Base-by-base conservation (phyloP, 2,888 invertebrate species). In the Microctonus brassicae region DNA sequence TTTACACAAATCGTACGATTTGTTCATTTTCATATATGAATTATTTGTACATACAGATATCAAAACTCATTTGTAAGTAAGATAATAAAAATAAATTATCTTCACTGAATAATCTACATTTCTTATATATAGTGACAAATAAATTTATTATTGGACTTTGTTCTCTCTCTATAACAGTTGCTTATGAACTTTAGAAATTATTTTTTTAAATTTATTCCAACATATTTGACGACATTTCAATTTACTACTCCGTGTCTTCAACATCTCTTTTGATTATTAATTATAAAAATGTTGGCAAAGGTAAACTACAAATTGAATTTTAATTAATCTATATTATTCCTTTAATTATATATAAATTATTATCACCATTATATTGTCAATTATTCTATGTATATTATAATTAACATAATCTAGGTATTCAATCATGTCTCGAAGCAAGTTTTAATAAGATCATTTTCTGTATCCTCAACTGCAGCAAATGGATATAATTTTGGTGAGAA, bases 401-500 rank as follows among this genome's bases (percentile, higher is more conserved):
- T 63, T 1, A 26, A 68, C 33, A 20, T 70, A 63, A 74, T 70
- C 6, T 60, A 83, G 83, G 20, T 78, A 60, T 73, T 80, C 9
- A 75, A 66, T 63, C 71, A 67, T 53, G 65, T 58, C n/a, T 24
- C 69, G 2, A 73, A 64, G 20, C 74, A 73, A 55, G 78, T 64
- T 9, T 29, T 74, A 10, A 11, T 63, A 6, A 73, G 81, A 57
- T 36, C 75, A 29, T 83, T 81, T 47, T 82, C 83, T 11, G 71
- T 79, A n/a, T 76, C 63, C 13, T 24, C 78, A 7, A 71, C 72
- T 5, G 29, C 39, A 47, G 69, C 67, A 20, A 73, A 53, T 55
- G 81, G 82, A 17, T 75, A 61, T 24, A 78, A 36, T 60, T 82
- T 82, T 55, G 78, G 80, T 80, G 67, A 65, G 76, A 74, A 39